Percentiles rank a stretch among this genome's conserved stretches.
phyloP scores from a whole-genome alignment of 2,113 vertebrate genomes.

The Eulemur macaco region DNA sequence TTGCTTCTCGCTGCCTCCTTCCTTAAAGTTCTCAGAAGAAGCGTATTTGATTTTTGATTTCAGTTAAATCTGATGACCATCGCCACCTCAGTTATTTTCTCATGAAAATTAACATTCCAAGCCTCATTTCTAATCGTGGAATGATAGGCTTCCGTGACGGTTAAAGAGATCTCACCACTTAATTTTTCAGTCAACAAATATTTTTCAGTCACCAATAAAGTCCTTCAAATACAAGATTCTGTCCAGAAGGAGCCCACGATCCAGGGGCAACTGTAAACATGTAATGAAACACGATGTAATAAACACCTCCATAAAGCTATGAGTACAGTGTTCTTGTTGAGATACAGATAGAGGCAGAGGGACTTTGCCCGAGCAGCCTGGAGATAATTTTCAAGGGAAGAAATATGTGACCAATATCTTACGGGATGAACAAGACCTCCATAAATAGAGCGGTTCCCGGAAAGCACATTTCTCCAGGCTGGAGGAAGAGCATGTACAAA shows the following conservation, averaged over 20 bases:
- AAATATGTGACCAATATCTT: background rate
- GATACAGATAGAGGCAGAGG: background rate
- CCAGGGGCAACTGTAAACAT: background rate
- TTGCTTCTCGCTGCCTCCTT: background rate
- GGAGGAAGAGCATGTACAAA: background rate
- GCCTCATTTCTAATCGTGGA: background rate
- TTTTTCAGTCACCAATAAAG: background rate
- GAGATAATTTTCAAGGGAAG: background rate
- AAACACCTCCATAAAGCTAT: background rate
- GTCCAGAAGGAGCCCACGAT: background rate
- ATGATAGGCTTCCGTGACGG: background rate
- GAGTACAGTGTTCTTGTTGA: background rate
- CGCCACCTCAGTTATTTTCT: background rate
- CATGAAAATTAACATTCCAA: background rate
- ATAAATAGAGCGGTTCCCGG: background rate
- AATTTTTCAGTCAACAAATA: background rate
- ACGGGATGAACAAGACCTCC: background rate
- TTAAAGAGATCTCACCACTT: background rate
- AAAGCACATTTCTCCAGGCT: background rate
- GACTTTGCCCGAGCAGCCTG: background rate
- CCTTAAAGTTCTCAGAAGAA: background rate
- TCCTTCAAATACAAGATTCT: background rate
- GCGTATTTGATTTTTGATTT: background rate
- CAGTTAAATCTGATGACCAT: background rate
- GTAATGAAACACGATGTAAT: background rate